Conservation (phyloP, 2,888 invertebrate species). For the Lithophane socia region DNA sequence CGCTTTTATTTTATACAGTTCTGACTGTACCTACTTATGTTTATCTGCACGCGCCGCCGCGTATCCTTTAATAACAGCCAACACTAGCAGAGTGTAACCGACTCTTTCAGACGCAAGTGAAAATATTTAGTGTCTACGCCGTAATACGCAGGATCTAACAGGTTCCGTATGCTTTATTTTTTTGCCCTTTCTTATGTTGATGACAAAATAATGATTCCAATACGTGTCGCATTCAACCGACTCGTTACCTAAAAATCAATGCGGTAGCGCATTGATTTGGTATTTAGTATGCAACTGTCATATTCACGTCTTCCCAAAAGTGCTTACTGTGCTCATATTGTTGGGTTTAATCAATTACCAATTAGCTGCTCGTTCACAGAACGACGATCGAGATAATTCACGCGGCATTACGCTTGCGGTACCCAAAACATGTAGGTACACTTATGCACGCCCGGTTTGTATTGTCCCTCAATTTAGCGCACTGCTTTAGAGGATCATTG, state of each 20-base stretch:
- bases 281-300: background rate
- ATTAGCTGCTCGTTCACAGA: slow-evolving; percentile 38
- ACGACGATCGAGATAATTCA: slow-evolving; percentile 39
- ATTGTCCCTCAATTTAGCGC: slow-evolving; percentile 69
- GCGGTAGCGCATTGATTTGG: slow-evolving; percentile 6
- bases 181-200: background rate
- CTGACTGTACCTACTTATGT: slow-evolving; percentile 67
- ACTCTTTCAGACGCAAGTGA: slow-evolving; percentile 73
- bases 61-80: slow-evolving; percentile 82
- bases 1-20: slow-evolving; percentile 82
- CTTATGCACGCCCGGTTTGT: slow-evolving; percentile 43
- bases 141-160: background rate
- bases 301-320: slow-evolving; percentile 23
- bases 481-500: slow-evolving; percentile 67
- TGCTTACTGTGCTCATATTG: slow-evolving; percentile 19
- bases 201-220: background rate
- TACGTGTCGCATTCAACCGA: background rate
- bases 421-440: slow-evolving; percentile 54
- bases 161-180: slow-evolving; percentile 51
- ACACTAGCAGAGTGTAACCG: slow-evolving; percentile 73
- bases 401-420: slow-evolving; percentile 48
- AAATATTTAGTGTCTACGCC: slow-evolving; percentile 20
- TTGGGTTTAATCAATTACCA: slow-evolving; percentile 50
- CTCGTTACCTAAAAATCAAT: background rate
- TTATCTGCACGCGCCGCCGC: slow-evolving; percentile 73